Conservation (phyloP, 2,797 vertebrate genomes). For the Rhinogobio ventralis region DNA sequence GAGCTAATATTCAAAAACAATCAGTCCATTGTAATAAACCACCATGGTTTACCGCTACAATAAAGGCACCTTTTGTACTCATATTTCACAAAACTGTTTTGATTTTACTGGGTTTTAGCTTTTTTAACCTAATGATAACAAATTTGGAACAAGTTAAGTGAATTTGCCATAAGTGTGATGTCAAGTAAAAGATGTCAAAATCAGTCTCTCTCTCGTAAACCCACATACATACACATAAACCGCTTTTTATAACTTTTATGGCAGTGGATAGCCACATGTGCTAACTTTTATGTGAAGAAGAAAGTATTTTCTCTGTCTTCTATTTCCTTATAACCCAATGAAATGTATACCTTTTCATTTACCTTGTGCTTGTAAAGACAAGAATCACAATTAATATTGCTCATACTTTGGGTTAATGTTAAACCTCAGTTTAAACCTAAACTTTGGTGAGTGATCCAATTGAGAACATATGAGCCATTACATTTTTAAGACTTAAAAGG, state of each 20-base stretch:
- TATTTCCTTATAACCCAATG: neutral
- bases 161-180: constrained; percentile 45
- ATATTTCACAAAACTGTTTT: neutral
- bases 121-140: neutral
- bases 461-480: neutral
- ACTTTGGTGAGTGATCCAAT: neutral
- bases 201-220: constrained; percentile 60
- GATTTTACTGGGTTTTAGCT: neutral
- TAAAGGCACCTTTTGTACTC: neutral
- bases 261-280: constrained; percentile 45
- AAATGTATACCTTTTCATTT: neutral
- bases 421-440: neutral
- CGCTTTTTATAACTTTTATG: constrained; percentile 78
- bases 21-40: neutral
- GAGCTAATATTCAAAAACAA: constrained; percentile 15
- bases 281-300: constrained; percentile 36
- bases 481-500: neutral
- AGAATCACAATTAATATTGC: neutral
- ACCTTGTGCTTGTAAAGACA: neutral
- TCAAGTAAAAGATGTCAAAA: constrained; percentile 39
- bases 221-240: constrained; percentile 60
- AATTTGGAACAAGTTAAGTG: constrained; percentile 65
- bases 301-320: neutral
- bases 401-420: neutral
- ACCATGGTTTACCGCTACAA: neutral